Evolutionary conservation across 2,797 vertebrate genomes (phyloP).

Genomic region (Anomalospiza imberbis): DNA sequence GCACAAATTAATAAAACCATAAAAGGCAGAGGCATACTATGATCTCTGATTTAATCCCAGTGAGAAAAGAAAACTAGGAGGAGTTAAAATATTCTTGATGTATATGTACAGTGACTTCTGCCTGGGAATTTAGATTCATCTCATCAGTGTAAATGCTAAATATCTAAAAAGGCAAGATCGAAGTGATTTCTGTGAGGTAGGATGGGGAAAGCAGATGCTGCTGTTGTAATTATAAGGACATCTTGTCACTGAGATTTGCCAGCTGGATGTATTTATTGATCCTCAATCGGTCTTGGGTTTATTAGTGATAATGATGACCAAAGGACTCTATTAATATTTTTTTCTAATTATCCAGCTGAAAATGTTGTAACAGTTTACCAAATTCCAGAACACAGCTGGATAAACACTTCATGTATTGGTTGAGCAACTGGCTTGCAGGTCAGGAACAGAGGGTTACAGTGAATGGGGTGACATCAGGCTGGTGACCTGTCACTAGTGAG

Average conservation of each 20-base stretch:
- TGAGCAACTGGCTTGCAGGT: not conserved
- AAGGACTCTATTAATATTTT: not conserved
- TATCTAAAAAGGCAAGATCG: not conserved
- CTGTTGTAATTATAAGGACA: not conserved
- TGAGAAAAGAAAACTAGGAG: not conserved
- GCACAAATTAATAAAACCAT: conserved; percentile 14
- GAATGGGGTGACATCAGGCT: not conserved
- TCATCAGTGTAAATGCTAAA: not conserved
- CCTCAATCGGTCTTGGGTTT: not conserved
- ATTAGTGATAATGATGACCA: not conserved
- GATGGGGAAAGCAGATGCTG: not conserved
- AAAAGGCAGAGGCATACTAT: not conserved
- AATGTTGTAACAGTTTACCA: not conserved
- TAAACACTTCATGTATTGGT: not conserved
- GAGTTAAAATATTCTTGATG: not conserved
- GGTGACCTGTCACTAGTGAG: not conserved
- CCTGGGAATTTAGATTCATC: not conserved
- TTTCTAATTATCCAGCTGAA: not conserved
- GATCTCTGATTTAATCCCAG: not conserved
- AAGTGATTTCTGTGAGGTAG: not conserved
- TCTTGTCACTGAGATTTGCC: not conserved
- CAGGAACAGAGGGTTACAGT: not conserved
- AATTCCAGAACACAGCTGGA: not conserved
- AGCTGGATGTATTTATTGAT: not conserved
- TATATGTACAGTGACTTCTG: not conserved